These are phyloP conservation scores for Bombyx mori DNA, from an alignment of 1,140 invertebrate genomes.

Conservation along the genomic window ASM3026992v2 NC_085119.1:6528001-6528500, in stretches of 20 bases:
- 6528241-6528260: slow-evolving; percentile 44
- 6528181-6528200: slow-evolving; percentile 53
- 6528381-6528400: neutral
- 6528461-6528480: slow-evolving; percentile 68
- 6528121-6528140: neutral
- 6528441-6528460: slow-evolving; percentile 57
- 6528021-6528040: no score
- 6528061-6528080: no score
- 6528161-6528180: slow-evolving; percentile 7
- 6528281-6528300: slow-evolving; percentile 9
- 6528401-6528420: neutral
- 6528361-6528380: slow-evolving; percentile 1
- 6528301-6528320: slow-evolving; percentile 1
- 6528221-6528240: slow-evolving; percentile 62
- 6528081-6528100: no score
- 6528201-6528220: slow-evolving; percentile 45
- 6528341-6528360: neutral
- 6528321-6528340: neutral
- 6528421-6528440: slow-evolving; percentile 39
- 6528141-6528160: neutral
- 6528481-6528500: slow-evolving; percentile 25
- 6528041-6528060: no score
- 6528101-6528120: no score
- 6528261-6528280: slow-evolving; percentile 35
- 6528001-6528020: no score